A percentile compares a stretch with the other conserved stretches of the same genome.
These are phyloP conservation scores for Gorsachius goisagi DNA, from an alignment of 2,113 vertebrate species.

Conservation along the genomic window DNA sequence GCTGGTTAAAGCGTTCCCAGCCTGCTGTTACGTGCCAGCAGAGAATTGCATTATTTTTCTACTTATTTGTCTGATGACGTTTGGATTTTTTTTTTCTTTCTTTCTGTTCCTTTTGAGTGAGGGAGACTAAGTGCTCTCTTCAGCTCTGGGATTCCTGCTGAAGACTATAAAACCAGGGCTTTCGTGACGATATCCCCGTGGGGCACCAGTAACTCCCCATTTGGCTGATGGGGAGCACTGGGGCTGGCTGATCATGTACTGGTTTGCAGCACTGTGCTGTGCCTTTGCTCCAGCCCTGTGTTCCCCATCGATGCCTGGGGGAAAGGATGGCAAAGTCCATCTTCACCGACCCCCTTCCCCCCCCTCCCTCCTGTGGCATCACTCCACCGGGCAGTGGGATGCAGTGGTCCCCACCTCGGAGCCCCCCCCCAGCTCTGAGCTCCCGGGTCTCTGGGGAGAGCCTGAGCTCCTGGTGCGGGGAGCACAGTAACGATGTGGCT, in stretches of 20 bases:
- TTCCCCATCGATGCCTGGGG: neutral
- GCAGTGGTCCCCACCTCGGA: neutral
- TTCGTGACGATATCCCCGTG: fast-evolving
- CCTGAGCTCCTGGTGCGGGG: neutral
- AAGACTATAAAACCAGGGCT: neutral
- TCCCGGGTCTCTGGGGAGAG: neutral
- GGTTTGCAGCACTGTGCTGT: neutral
- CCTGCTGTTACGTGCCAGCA: constrained; percentile 36
- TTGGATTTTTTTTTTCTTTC: neutral
- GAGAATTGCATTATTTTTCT: constrained; percentile 46
- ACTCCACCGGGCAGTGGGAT: neutral
- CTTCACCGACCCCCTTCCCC: neutral
- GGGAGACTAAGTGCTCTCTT: neutral
- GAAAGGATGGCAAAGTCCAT: neutral
- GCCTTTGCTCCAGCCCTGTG: neutral
- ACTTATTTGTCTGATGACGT: constrained; percentile 34
- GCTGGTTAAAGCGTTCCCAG: constrained; percentile 61
- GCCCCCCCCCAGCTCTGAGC: no score
- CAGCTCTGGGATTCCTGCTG: neutral
- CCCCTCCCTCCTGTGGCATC: fast-evolving
- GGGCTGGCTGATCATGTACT: neutral
- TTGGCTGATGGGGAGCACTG: neutral
- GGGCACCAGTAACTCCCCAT: neutral
- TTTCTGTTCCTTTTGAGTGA: neutral
- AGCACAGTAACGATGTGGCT: neutral